Conservation (phyloP, 1,140 invertebrate genomes). For the Ceratosolen fusciceps region DNA sequence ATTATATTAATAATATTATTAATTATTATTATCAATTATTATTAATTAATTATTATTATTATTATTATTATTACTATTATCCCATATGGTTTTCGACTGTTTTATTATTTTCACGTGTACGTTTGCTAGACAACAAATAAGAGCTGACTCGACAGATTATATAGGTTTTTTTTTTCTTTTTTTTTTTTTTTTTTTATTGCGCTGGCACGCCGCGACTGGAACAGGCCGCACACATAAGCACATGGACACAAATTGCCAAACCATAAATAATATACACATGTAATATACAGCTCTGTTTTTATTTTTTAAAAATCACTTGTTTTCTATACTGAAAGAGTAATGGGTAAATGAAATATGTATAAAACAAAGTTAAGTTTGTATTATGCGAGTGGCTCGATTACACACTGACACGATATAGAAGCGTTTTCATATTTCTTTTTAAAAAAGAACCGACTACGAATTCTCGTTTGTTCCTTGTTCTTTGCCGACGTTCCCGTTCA, state of each 20-base stretch:
- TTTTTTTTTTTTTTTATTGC: constrained; percentile 17
- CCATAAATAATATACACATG: constrained; percentile 33
- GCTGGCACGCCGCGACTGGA: constrained; percentile 31
- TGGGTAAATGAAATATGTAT: constrained; percentile 31
- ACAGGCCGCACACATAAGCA: constrained; percentile 14
- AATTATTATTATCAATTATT: constrained; percentile 30
- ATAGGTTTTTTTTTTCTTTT: constrained; percentile 29
- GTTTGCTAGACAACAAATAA: constrained; percentile 25
- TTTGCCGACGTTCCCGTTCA: constrained; percentile 37
- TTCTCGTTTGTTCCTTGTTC: constrained; percentile 38
- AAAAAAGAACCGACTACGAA: constrained; percentile 18
- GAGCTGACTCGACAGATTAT: constrained; percentile 26
- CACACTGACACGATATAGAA: constrained; percentile 6
- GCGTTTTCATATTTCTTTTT: constrained; percentile 5
- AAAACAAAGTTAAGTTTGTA: constrained; percentile 45
- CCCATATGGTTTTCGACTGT: constrained; percentile 33
- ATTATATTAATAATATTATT: constrained; percentile 38
- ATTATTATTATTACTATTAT: background rate
- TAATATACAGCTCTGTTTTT: constrained; percentile 33
- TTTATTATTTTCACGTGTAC: constrained; percentile 49
- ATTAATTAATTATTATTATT: constrained; percentile 27
- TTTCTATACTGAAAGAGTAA: constrained; percentile 36
- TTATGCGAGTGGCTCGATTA: constrained; percentile 40
- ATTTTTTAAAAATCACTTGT: constrained; percentile 43
- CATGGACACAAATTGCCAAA: constrained; percentile 44